phyloP scores from a whole-genome alignment of 2,113 vertebrate species.

The Redunca redunca region DNA sequence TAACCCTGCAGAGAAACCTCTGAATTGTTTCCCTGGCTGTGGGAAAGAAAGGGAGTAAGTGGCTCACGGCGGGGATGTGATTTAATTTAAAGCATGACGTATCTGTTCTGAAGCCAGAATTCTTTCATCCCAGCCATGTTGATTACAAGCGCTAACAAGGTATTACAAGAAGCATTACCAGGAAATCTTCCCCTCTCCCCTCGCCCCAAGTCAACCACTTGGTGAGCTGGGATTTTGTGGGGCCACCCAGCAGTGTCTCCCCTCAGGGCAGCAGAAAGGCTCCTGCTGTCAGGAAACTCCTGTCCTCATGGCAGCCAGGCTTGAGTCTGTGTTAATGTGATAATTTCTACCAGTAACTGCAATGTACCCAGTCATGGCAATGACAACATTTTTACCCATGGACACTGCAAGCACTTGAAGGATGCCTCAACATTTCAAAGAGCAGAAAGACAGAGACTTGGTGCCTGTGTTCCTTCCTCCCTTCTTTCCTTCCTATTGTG shows the following conservation, averaged over 20 bases:
- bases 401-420: neutral
- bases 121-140: slow-evolving; percentile 66
- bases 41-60: slow-evolving; percentile 62
- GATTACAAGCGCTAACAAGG: slow-evolving; percentile 62
- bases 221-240: neutral
- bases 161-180: slow-evolving; percentile 41
- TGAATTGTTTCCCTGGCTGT: slow-evolving; percentile 61
- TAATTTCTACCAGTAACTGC: neutral
- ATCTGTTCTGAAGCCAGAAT: slow-evolving; percentile 69
- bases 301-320: neutral
- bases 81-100: slow-evolving; percentile 66
- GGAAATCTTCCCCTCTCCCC: neutral
- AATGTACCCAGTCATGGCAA: neutral
- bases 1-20: slow-evolving; percentile 65
- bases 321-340: neutral
- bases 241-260: neutral
- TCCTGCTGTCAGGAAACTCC: neutral
- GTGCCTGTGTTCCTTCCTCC: too few relatives aligned
- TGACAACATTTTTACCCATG: neutral
- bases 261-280: neutral
- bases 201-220: neutral
- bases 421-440: neutral
- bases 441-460: neutral
- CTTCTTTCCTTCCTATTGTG: neutral
- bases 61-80: slow-evolving; percentile 59